Evolutionary conservation across 2,888 invertebrate genomes (phyloP), one percentile per base, ranked within the genome.

Genomic region (Peribatodes rhomboidaria): DNA sequence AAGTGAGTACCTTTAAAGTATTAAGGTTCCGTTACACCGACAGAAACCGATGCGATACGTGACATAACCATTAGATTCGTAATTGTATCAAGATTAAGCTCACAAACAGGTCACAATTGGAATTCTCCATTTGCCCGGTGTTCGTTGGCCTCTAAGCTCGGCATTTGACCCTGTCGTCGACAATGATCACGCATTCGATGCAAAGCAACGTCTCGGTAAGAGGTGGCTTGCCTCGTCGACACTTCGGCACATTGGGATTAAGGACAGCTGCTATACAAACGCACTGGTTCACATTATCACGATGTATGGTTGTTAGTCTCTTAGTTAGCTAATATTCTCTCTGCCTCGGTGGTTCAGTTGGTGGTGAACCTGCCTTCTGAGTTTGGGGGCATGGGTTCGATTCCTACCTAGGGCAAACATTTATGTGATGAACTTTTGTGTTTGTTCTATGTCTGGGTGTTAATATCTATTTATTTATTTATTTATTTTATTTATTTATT

Each of bases 221-320:
- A 90, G 90, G 89, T 85, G 74, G 89, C 81, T 88, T 68, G 79
- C 90, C 90, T 90, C 78, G 73, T 65, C 72, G 72, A 68, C 70
- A 72, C 76, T 71, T 70, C 58, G 67, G 18, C 50, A 58, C 67
- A 87, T 86, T 81, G 81, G 77, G 85, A 85, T 76, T 89, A 89
- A 90, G 88, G 90, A 85, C 89, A 71, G 71, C 79, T 37, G 64
- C 61, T 60, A 69, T 73, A 67, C 65, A 65, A 64, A 62, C 65
- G 49, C 37, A 60, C 33, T 47, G 16, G 33, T 14, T 53, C 58
- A 65, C 52, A 62, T 44, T 61, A 37, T 47, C 14, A 55, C 27
- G 20, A 39, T 50, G 20, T 60, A 42, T 14, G 39, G 9, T 22
- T 46, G 49, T 46, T 8, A 14, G 31, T 14, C 47, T 49, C 31